Evolutionary conservation across 2,888 invertebrate species (phyloP), one percentile per base, ranked within the genome.

Genomic region (Drosophila rellima): DNA sequence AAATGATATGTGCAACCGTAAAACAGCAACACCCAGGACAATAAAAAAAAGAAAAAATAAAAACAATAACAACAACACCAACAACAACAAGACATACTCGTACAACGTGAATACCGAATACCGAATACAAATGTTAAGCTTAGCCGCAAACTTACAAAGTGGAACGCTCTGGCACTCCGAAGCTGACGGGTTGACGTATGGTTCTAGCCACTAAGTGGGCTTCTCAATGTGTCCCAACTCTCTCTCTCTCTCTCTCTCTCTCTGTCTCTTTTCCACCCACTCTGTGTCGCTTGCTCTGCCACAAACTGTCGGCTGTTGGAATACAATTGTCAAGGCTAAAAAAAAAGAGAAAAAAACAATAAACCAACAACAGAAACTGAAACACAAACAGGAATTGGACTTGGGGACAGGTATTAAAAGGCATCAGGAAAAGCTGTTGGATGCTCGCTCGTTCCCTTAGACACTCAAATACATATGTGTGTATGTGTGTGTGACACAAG

Each of bases 301-400:
- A 40, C 63, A 57, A 56, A 66, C 65, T 62, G 37, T 37, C 15
- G 61, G 23, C 56, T 64, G 70, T 45, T 11, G 65, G 67, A 42
- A 45, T 80, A 76, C 80, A 80, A 77, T 80, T 78, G 77, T 78
- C 77, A 78, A 76, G 72, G 68, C 72, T 76, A 72, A 61, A 42
- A n/a, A 44, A 45, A 3, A 51, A 37, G 8, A 20, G 35, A 45
- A 2, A 42, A 29, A 3, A 52, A 45, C 44, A 26, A 26, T 26
- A 26, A 26, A 31, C 20, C 17, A 59, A 40, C 15, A 31, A 20
- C 35, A 35, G 20, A 18, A 20, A 44, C 11, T 26, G 56, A 35
- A 50, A 42, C 40, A 8, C 17, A 31, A 40, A 47, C 26, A 57
- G 48, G 42, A 65, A 52, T 50, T 37, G 67, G 56, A 54, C 54